Evolutionary conservation across 2,888 invertebrate genomes (phyloP).

Genomic region (Choristoneura rosaceana): DNA sequence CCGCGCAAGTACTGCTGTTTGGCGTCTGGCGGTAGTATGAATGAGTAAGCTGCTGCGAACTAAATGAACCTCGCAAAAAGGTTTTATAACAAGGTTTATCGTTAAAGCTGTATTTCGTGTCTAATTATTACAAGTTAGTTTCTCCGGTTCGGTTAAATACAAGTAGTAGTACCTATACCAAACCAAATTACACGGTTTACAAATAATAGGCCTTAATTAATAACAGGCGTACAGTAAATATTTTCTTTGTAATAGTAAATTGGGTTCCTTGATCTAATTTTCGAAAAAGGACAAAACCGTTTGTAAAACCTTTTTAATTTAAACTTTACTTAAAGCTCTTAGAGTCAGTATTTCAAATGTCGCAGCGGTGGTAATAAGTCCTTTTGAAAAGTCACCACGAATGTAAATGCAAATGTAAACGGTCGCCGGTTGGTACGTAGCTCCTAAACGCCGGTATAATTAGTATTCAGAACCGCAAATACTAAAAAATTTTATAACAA

Average conservation of each 20-base stretch:
- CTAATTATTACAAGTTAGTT: no score
- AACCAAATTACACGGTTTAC: background rate
- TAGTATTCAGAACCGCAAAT: constrained; percentile 30
- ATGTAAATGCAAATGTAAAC: constrained; percentile 6
- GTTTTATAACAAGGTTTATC: no score
- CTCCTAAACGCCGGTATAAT: constrained; percentile 6
- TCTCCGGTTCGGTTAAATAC: no score
- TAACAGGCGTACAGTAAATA: background rate
- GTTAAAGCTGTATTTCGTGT: no score
- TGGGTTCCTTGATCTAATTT: background rate
- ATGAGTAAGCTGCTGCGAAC: no score
- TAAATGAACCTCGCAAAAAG: no score
- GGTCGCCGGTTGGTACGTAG: constrained; percentile 4
- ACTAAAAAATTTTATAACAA: no score
- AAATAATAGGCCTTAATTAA: background rate
- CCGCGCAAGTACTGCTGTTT: no score
- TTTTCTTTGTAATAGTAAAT: background rate
- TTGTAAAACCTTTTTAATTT: background rate
- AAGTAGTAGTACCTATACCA: background rate
- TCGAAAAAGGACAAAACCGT: background rate
- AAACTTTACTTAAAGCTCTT: background rate
- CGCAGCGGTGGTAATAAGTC: constrained; percentile 8
- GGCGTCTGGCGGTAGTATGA: no score
- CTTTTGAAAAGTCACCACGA: background rate
- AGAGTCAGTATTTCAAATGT: background rate